Evolutionary conservation across 2,113 vertebrate genomes (phyloP).

Genomic region (Polypterus senegalus): DNA sequence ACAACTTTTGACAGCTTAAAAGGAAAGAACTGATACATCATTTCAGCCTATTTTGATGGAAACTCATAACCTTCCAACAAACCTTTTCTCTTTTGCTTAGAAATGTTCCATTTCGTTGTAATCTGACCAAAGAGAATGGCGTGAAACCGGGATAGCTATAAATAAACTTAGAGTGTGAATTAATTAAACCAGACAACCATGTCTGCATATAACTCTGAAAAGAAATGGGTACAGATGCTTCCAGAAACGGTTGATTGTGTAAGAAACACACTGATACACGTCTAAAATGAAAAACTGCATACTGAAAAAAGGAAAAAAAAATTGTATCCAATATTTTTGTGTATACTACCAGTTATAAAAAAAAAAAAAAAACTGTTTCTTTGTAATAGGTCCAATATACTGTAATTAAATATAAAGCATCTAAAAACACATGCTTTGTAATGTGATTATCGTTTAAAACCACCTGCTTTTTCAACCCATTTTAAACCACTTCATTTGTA

Average conservation of each 20-base stretch:
- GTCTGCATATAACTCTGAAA: conserved; percentile 18
- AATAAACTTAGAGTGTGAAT: conserved; percentile 21
- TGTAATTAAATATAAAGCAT: too few relatives aligned
- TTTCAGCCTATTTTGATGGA: conserved; percentile 24
- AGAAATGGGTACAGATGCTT: conserved; percentile 18
- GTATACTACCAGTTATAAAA: too few relatives aligned
- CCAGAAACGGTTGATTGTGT: conserved; percentile 4
- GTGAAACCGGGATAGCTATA: conserved; percentile 24
- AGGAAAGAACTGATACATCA: conserved; percentile 28
- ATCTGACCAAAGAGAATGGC: conserved; percentile 34
- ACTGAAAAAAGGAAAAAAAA: background rate
- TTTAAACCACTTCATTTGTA: too few relatives aligned
- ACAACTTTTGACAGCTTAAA: conserved; percentile 9
- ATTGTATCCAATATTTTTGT: too few relatives aligned
- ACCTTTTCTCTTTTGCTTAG: conserved; percentile 22
- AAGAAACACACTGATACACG: conserved; percentile 3
- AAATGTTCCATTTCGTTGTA: conserved; percentile 21
- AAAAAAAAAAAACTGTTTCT: too few relatives aligned
- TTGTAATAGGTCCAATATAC: too few relatives aligned
- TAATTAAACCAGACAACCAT: conserved; percentile 19
- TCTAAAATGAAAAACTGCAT: background rate
- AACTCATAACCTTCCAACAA: conserved; percentile 13
- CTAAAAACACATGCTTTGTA: too few relatives aligned
- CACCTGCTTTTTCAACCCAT: too few relatives aligned
- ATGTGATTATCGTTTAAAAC: too few relatives aligned